These are phyloP conservation scores for Mormyrops boulengeri DNA, from an alignment of 2,797 vertebrate genomes.

Conservation along the genomic window DNA sequence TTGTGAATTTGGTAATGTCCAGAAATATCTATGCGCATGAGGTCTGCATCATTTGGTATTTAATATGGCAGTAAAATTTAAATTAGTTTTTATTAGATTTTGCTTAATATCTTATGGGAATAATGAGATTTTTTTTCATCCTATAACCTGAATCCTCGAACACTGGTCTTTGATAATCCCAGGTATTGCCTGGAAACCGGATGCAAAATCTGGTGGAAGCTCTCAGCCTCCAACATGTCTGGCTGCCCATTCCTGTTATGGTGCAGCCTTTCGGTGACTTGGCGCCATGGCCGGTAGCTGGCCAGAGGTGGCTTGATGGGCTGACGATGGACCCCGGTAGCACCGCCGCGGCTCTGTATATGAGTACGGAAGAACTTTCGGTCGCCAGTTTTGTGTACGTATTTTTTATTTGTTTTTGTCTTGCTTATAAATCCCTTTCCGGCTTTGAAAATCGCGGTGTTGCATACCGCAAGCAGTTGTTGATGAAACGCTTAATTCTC, in stretches of 20 bases:
- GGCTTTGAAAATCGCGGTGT: not conserved
- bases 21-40: not conserved
- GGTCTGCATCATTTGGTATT: not conserved
- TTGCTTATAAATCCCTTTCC: not conserved
- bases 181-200: not conserved
- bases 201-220: not conserved
- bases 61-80: not conserved
- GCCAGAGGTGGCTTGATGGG: not conserved
- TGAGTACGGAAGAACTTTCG: not conserved
- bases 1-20: not conserved
- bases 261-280: not conserved
- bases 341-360: not conserved
- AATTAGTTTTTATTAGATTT: not conserved
- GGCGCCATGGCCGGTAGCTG: not conserved
- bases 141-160: not conserved
- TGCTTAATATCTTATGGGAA: not conserved
- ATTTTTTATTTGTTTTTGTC: not conserved
- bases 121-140: not conserved
- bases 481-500: constrained; percentile 3
- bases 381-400: not conserved
- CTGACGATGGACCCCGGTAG: not conserved
- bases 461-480: not conserved
- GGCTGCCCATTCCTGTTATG: not conserved
- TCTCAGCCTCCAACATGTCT: not conserved
- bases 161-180: not conserved